These are phyloP conservation scores for Athetis lepigone DNA, from an alignment of 2,888 invertebrate genomes.

Conservation along the genomic window DNA sequence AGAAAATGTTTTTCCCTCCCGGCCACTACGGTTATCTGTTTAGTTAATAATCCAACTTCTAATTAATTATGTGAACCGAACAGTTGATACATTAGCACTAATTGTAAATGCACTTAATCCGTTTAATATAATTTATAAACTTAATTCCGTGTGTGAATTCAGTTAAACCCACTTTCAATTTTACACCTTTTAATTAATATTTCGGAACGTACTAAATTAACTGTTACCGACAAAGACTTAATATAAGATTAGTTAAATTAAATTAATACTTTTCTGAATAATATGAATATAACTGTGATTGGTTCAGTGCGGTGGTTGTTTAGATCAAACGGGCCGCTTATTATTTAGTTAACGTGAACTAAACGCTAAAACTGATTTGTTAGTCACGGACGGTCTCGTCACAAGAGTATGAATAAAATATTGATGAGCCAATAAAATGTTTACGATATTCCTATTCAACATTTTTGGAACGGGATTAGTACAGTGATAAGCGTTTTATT, in stretches of 20 bases:
- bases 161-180: constrained; percentile 53
- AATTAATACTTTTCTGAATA: constrained; percentile 56
- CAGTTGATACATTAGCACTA: constrained; percentile 25
- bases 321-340: constrained; percentile 65
- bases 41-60: not conserved
- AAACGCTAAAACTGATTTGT: constrained; percentile 70
- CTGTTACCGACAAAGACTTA: constrained; percentile 59
- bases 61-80: constrained; percentile 15
- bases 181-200: constrained; percentile 53
- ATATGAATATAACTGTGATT: constrained; percentile 58
- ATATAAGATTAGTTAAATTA: constrained; percentile 62
- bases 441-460: constrained; percentile 60
- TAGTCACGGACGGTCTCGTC: constrained; percentile 63
- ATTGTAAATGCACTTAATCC: constrained; percentile 31
- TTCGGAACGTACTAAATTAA: constrained; percentile 48
- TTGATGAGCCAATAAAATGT: constrained; percentile 66
- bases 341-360: constrained; percentile 64
- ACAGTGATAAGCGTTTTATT: constrained; percentile 54
- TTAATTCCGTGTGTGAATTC: constrained; percentile 52
- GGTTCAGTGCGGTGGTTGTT: constrained; percentile 56
- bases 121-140: constrained; percentile 34
- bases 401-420: constrained; percentile 62
- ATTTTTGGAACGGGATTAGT: constrained; percentile 55
- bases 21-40: too few relatives aligned
- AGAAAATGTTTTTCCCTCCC: too few relatives aligned